These are phyloP conservation scores for Limnephilus marmoratus DNA, from an alignment of 2,888 invertebrate genomes.

Conservation along the genomic window DNA sequence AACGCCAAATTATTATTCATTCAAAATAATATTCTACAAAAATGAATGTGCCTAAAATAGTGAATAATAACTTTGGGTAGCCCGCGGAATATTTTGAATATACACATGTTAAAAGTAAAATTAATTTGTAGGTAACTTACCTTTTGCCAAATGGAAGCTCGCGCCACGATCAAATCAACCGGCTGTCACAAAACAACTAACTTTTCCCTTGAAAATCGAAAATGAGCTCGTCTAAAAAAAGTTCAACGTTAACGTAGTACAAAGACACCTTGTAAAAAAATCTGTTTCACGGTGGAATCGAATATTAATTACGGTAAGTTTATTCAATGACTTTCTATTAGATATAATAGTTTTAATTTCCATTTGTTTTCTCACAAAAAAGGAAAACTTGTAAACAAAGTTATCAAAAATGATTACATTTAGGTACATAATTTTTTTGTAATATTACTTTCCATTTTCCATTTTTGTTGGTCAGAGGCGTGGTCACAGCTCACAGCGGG, in stretches of 20 bases:
- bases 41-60: background rate
- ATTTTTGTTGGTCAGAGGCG: background rate
- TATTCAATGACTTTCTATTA: background rate
- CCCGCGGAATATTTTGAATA: background rate
- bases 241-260: background rate
- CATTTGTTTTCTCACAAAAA: background rate
- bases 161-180: background rate
- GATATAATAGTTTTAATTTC: background rate
- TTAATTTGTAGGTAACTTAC: background rate
- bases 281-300: background rate
- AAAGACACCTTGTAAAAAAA: background rate
- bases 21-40: background rate
- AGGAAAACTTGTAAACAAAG: background rate
- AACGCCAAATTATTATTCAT: background rate
- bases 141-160: background rate
- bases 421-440: background rate
- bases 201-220: background rate
- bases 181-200: background rate
- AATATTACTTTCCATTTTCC: too few species aligned
- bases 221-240: background rate
- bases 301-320: background rate
- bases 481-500: background rate
- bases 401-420: background rate
- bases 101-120: background rate
- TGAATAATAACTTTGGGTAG: background rate